Evolutionary conservation across 1,140 invertebrate species (phyloP), one percentile per base, ranked within the genome.

Genomic region (Procambarus clarkii): DNA sequence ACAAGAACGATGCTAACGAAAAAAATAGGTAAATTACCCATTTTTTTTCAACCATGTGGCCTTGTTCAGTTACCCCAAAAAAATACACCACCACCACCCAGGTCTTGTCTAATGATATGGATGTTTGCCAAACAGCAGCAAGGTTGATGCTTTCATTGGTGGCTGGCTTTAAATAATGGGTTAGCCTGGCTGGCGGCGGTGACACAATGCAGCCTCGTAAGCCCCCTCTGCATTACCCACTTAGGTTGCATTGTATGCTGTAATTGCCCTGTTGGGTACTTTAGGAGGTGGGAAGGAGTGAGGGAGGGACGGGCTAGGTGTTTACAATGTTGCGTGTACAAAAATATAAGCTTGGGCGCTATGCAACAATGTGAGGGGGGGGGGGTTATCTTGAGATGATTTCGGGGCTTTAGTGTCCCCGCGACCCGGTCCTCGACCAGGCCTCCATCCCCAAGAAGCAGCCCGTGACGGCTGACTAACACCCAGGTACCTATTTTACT

Each of bases 111-210:
- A 69, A 69, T 83, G 58, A 83, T 83, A 69, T 69, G 45, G 34
- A 83, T 83, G 81, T 83, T 83, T 83, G 81, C 44, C 81, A 83
- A 83, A 83, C 58, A 83, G 58, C 69, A 83, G 69, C 81, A 83
- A 83, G 81, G 81, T 69, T 83, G 64, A 54, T 45, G 81, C 81
- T 69, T 69, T 83, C 60, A 83, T 11, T 21, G 5, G n/a, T 69
- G n/a, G 15, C 69, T 7, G 21, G 69, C 24, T 74, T n/a, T 74
- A 74, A 34, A 82, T 82, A 54, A 60, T 60, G 80, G n/a, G 69
- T 34, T 24, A 21, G 69, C 7, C 4, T 21, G 69, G 21, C 69
- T n/a, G 21, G 9, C 5, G 60, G 60, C 8, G 60, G 60, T 13
- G 60, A 34, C 11, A 64, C 60, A 64, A 64, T 64, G 60, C 60